These are phyloP conservation scores for Zaprionus lachaisei DNA, from an alignment of 1,140 invertebrate species.

Conservation along the genomic window DNA sequence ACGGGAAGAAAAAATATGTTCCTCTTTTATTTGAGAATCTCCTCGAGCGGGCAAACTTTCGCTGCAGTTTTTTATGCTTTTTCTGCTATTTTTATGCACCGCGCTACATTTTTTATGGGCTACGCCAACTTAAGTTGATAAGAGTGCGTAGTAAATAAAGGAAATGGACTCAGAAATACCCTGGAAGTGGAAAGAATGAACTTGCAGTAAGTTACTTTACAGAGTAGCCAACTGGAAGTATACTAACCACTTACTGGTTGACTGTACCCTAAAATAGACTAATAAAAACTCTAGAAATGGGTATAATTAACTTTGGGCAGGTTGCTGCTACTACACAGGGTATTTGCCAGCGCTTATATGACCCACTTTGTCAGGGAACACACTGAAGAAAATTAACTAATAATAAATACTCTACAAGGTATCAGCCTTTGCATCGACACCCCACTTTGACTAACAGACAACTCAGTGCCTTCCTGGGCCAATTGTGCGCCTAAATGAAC, in stretches of 20 bases:
- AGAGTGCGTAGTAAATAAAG: background rate
- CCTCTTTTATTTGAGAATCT: constrained; percentile 29
- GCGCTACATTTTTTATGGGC: constrained; percentile 28
- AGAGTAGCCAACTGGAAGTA: too few species aligned
- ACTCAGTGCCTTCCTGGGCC: too few species aligned
- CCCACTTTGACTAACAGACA: background rate
- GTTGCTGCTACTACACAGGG: background rate
- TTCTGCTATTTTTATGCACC: constrained; percentile 32
- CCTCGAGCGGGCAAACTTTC: constrained; percentile 35
- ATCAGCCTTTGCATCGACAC: too few species aligned
- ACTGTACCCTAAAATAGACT: background rate
- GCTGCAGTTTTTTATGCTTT: constrained; percentile 23
- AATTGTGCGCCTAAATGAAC: background rate
- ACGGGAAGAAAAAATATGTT: constrained; percentile 22
- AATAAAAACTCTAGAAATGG: background rate
- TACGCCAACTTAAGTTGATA: constrained; percentile 1
- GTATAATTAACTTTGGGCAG: too few species aligned
- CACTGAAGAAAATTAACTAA: too few species aligned
- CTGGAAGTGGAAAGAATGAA: background rate
- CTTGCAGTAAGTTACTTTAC: too few species aligned
- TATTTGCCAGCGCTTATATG: too few species aligned
- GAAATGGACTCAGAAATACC: background rate
- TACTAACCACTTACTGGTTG: too few species aligned
- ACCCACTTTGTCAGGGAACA: too few species aligned
- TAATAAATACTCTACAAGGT: background rate